Base-by-base conservation (phyloP, 2,888 invertebrate species). In the Drosophila kuntzei region DNA sequence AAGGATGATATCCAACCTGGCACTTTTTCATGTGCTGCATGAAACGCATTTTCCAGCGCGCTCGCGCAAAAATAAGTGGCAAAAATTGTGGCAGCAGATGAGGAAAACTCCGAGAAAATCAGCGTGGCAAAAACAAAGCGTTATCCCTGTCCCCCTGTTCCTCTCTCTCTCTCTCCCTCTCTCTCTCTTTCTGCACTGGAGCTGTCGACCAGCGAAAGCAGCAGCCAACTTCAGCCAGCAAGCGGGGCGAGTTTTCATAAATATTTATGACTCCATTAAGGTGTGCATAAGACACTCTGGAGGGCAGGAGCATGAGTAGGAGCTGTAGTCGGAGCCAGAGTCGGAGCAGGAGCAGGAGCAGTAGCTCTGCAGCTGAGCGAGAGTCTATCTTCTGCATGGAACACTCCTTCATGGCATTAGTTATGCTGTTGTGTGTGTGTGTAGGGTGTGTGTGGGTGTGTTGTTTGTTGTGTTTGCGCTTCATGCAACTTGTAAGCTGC, bases 221-320 rank as follows among this genome's bases (percentile, higher is more conserved):
- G 32, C 50, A 69, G 53, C 51, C 74, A 67, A 71, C 72, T 76
- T 51, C 51, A 60, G 71, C 44, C 68, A 65, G 63, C 25, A 57
- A 46, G 44, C 79, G 32, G 80, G 63, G 58, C 77, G 89, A 79
- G 78, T 87, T 90, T 90, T 90, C 90, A 91, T 91, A 91, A 91
- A 91, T 91, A 91, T 91, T 91, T 91, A 91, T 91, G 91, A 90
- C 90, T 91, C 90, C 90, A 91, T 91, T 90, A 91, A 90, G 90
- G 89, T 84, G 89, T 82, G 90, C 89, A 87, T 89, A 90, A 89
- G 86, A 89, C 87, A 89, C 84, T 88, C 79, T 64, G 66, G 80
- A 75, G 79, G 77, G 70, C 79, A 55, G 72, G 60, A 64, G 49
- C 41, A 46, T 63, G 29, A 20, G 41, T 34, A 22, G 22, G 7